Base-by-base conservation (phyloP, 2,888 invertebrate genomes). In the Cotesia congregata region DNA sequence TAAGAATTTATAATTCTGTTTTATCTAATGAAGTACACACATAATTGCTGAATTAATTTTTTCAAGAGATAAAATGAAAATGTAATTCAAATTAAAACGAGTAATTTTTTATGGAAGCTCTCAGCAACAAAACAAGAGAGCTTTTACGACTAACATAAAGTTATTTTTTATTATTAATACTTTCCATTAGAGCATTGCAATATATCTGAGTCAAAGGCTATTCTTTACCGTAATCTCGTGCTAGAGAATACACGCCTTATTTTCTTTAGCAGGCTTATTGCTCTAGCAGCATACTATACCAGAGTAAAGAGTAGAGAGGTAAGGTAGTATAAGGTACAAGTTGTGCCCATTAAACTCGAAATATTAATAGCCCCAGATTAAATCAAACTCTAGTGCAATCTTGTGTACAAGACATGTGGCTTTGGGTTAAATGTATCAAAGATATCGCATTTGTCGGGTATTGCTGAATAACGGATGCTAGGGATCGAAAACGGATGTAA, bases 351-450 rank as follows among this genome's bases (percentile, higher is more conserved):
- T 62, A 62, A 62, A 62, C 62, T 62, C 62, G 69, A 60, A 70
- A 60, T 70, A 70, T 70, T 60, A 60, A 70, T 70, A 60, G 59
- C 12, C 6, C 39, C 5, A 67, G 39, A 64, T 75, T 64, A 39
- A 75, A 69, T 75, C 64, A 50, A 59, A 75, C 50, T 50, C 50
- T 64, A 62, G n/a, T 75, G 69, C 50, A 75, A 75, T 75, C 75
- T 70, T 30, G n/a, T 15, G 50, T 15, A 41, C 17, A 20, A 62
- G 62, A 62, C 9, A 62, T 62, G 62, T 62, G 59, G 41, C 17
- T 68, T 74, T 17, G 38, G 68, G 39, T 64, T 69, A 12, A 61
- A 68, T 69, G 41, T 41, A 75, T 75, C 69, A 75, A 62, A 62
- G 12, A n/a, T 12, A 38, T 39, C 30, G 67, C 41, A 69, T 17